Conservation (phyloP, 2,113 vertebrate genomes). For the Cathartes aura region DNA sequence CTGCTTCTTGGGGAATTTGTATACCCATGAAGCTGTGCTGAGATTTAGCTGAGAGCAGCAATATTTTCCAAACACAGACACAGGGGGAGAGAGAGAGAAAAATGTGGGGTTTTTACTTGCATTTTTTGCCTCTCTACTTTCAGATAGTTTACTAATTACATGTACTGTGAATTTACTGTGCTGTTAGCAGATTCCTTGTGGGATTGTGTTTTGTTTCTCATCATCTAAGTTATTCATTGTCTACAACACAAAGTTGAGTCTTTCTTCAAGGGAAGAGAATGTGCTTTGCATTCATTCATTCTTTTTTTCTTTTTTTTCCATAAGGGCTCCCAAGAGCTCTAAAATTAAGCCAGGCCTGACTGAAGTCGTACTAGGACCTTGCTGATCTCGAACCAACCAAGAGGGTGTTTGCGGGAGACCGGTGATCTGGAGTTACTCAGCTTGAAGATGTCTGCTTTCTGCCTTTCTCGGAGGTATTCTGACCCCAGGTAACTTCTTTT, state of each 20-base stretch:
- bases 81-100: not conserved
- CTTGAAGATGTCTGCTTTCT: not conserved
- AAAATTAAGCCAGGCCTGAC: not conserved
- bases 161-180: constrained; percentile 6
- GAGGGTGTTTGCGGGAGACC: not conserved
- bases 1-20: not conserved
- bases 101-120: not conserved
- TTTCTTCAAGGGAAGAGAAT: constrained; percentile 40
- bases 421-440: not conserved
- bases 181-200: not conserved
- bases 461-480: not conserved
- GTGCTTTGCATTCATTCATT: not conserved
- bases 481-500: not conserved
- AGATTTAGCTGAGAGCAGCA: constrained; percentile 17
- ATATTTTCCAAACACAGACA: constrained; percentile 17
- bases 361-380: not conserved
- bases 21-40: not conserved
- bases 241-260: not conserved
- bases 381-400: not conserved
- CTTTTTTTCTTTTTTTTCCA: not conserved
- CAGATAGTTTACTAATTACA: constrained; percentile 49
- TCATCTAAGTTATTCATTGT: not conserved
- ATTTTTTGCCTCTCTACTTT: constrained; percentile 25
- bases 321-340: not conserved
- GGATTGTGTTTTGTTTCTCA: not conserved